A percentile compares a stretch with the other conserved stretches of the same genome.
These are phyloP conservation scores for Menura novaehollandiae DNA, from an alignment of 2,113 vertebrate species.

Conservation along the genomic window DNA sequence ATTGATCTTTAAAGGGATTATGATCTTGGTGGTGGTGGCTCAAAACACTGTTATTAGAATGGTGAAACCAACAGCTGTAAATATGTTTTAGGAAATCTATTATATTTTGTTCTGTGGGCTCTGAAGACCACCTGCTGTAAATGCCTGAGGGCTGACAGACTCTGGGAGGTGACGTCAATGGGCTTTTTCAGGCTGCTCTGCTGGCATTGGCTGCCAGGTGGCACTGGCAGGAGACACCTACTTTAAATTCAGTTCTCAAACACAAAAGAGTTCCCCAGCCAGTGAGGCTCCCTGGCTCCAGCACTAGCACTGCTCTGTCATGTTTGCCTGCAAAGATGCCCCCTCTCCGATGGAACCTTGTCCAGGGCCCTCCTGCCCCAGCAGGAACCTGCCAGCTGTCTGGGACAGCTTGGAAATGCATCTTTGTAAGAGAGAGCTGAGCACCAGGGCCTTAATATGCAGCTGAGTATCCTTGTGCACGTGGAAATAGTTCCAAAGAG, in stretches of 20 bases:
- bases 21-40: neutral
- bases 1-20: neutral
- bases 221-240: neutral
- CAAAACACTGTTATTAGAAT: neutral
- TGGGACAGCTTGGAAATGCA: neutral
- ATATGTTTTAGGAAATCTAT: neutral
- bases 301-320: neutral
- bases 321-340: neutral
- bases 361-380: neutral
- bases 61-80: slow-evolving; percentile 1
- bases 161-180: accelerated
- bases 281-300: neutral
- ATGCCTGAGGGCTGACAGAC: neutral
- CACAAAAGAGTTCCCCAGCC: neutral
- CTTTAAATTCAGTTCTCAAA: neutral
- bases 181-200: neutral
- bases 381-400: neutral
- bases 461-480: accelerated
- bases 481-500: neutral
- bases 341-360: accelerated
- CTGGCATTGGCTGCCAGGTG: neutral
- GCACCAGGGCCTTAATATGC: neutral
- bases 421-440: neutral
- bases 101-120: neutral
- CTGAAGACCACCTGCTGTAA: neutral